Evolutionary conservation across 2,797 vertebrate species (phyloP).

Genomic region (Botia almorhae): DNA sequence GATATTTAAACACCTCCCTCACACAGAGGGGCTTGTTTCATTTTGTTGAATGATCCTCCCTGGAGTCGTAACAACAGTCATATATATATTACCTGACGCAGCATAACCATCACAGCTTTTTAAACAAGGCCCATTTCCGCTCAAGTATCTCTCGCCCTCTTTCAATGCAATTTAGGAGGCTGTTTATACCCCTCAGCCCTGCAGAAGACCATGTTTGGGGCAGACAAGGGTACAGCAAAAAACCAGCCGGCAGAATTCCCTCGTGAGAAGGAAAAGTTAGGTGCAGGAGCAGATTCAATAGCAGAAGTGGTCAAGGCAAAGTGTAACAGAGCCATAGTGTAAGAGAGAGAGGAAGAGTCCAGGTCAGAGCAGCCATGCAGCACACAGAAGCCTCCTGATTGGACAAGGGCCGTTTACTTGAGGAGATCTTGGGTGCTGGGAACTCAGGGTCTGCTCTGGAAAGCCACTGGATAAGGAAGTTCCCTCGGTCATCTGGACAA

Average conservation of each 20-base stretch:
- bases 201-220: constrained; percentile 29
- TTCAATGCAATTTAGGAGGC: constrained; percentile 11
- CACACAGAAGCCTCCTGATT: constrained; percentile 82
- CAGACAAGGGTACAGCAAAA: constrained; percentile 42
- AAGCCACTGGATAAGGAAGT: constrained; percentile 91
- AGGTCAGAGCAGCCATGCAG: constrained; percentile 81
- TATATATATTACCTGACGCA: constrained; percentile 30
- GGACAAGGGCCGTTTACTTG: constrained; percentile 90
- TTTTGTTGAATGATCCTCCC: constrained; percentile 14
- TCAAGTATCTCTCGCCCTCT: neutral
- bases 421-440: constrained; percentile 84
- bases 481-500: constrained; percentile 83
- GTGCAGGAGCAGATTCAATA: constrained; percentile 33
- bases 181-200: constrained; percentile 28
- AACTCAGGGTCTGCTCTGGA: constrained; percentile 85
- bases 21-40: neutral
- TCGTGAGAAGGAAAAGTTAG: constrained; percentile 43
- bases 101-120: neutral
- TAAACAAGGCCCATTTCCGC: neutral
- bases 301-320: constrained; percentile 77
- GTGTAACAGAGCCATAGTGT: constrained; percentile 83
- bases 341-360: constrained; percentile 80
- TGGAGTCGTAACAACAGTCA: constrained; percentile 34
- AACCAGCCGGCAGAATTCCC: constrained; percentile 48
- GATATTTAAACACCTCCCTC: constrained; percentile 2